Evolutionary conservation across 2,888 invertebrate species (phyloP).

Genomic region (Apotomis capreana): DNA sequence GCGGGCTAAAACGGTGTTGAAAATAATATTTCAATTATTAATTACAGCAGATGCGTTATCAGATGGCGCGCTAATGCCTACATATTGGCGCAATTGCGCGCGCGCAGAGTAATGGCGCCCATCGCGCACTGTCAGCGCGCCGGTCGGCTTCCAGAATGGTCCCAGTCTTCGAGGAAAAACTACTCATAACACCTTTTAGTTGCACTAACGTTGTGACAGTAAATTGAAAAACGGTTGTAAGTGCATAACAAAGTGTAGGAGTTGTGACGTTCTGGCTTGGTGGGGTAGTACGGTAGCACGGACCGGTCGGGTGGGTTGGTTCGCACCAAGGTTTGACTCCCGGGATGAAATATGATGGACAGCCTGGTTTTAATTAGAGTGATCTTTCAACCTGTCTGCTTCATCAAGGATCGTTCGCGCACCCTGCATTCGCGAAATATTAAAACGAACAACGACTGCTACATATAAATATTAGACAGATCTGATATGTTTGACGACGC

Average conservation of each 20-base stretch:
- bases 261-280: conserved; percentile 6
- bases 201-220: neutral
- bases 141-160: neutral
- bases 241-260: neutral
- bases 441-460: too few relatives aligned
- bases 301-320: conserved; percentile 24
- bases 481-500: too few relatives aligned
- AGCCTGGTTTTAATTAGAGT: conserved; percentile 16
- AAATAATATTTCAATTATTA: conserved; percentile 32
- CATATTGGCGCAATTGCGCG: conserved; percentile 24
- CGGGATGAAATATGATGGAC: conserved; percentile 21
- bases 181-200: neutral
- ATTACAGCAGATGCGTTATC: conserved; percentile 35
- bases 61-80: conserved; percentile 29
- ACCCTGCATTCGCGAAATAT: too few relatives aligned
- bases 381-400: neutral
- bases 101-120: conserved; percentile 17
- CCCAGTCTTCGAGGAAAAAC: neutral
- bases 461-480: too few relatives aligned
- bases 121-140: conserved; percentile 28
- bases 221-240: neutral
- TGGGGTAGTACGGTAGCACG: conserved; percentile 18
- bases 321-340: neutral
- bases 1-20: conserved; percentile 16
- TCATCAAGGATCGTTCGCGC: neutral